Evolutionary conservation across 2,888 invertebrate genomes (phyloP).

Genomic region (Resseliella maxima): DNA sequence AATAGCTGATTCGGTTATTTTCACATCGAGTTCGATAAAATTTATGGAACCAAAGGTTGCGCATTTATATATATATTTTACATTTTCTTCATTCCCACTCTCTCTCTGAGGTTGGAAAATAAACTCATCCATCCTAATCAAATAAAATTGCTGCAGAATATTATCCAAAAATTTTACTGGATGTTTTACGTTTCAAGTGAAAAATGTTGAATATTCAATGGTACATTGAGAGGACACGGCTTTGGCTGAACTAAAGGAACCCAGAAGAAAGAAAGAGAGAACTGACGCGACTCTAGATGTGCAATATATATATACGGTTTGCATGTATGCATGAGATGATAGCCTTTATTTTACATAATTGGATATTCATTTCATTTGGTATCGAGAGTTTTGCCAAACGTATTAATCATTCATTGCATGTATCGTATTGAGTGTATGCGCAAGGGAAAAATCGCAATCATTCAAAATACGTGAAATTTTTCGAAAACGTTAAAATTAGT

Average conservation of each 20-base stretch:
- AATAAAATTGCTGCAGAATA: slow-evolving; percentile 30
- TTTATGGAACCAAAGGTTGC: not conserved
- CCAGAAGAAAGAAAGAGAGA: not conserved
- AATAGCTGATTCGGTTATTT: not conserved
- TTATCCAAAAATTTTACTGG: slow-evolving; percentile 4
- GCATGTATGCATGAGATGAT: slow-evolving; percentile 39
- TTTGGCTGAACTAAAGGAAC: not conserved
- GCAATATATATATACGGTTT: not conserved
- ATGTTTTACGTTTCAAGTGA: not conserved
- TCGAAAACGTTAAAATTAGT: slow-evolving; percentile 48
- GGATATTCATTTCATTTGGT: slow-evolving; percentile 51
- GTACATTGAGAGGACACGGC: not conserved
- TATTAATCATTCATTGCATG: slow-evolving; percentile 49
- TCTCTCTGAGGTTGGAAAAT: not conserved
- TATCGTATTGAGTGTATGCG: slow-evolving; percentile 44
- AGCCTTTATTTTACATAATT: slow-evolving; percentile 51
- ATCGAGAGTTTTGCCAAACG: slow-evolving; percentile 23
- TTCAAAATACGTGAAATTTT: slow-evolving; percentile 46
- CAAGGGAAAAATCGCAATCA: slow-evolving; percentile 42
- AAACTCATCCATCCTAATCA: slow-evolving; percentile 17
- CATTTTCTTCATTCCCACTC: not conserved
- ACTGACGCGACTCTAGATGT: not conserved
- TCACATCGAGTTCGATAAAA: not conserved
- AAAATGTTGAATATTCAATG: slow-evolving; percentile 20
- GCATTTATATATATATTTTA: too few species aligned